Conservation (phyloP, 2,797 vertebrate species). For the Phalloptychus januarius region DNA sequence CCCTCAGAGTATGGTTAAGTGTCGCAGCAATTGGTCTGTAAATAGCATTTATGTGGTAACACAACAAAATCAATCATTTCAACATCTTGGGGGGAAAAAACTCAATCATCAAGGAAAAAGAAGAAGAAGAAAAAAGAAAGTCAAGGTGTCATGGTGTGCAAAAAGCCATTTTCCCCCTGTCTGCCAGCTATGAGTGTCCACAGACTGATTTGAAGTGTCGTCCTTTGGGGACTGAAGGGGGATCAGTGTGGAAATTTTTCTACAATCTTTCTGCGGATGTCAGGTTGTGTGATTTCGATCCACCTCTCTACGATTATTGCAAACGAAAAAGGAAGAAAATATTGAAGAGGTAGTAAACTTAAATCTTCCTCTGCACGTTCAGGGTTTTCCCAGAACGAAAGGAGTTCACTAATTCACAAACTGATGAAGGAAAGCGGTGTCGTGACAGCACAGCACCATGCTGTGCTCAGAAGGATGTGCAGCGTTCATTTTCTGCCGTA, state of each 20-base stretch:
- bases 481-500: too few relatives aligned
- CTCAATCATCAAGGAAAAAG: neutral
- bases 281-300: conserved; percentile 31
- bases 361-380: conserved; percentile 18
- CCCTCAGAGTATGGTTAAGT: neutral
- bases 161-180: conserved; percentile 47
- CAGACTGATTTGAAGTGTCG: conserved; percentile 35
- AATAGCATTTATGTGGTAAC: neutral
- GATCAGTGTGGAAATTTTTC: conserved; percentile 35
- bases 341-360: conserved; percentile 48
- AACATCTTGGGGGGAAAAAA: neutral
- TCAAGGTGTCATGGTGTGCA: conserved; percentile 27
- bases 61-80: neutral
- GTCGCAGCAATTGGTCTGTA: neutral
- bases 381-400: neutral
- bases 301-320: conserved; percentile 47
- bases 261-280: conserved; percentile 27
- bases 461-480: neutral
- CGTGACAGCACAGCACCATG: neutral
- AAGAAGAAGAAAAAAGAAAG: neutral
- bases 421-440: neutral
- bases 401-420: neutral
- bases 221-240: neutral
- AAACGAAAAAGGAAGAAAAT: conserved; percentile 40
- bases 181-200: conserved; percentile 40